A percentile compares a stretch with the other conserved stretches of the same genome.
Evolutionary conservation across 2,888 invertebrate species (phyloP).

Genomic region (Ophion obscuratus): DNA sequence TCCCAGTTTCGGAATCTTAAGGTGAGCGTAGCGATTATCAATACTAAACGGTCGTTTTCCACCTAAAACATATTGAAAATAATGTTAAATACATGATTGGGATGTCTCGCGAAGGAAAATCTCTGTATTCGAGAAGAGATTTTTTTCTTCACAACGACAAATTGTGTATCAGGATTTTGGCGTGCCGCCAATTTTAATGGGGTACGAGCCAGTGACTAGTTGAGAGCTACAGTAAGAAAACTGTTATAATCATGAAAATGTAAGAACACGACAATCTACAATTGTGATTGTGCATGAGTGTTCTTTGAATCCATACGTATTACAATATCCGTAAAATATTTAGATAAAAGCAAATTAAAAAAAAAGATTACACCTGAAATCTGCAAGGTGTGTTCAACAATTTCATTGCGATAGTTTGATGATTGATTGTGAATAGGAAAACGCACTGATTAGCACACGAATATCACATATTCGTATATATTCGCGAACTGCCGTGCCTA

Average conservation of each 20-base stretch:
- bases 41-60: constrained; percentile 64
- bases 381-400: too few relatives aligned
- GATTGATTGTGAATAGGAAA: too few relatives aligned
- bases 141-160: constrained; percentile 2
- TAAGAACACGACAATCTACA: not conserved
- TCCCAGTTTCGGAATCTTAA: constrained; percentile 38
- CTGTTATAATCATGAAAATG: not conserved
- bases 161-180: too few relatives aligned
- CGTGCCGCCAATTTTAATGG: not conserved
- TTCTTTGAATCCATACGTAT: not conserved
- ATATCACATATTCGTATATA: too few relatives aligned
- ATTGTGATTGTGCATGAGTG: not conserved
- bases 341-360: too few relatives aligned
- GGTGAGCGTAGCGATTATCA: constrained; percentile 39
- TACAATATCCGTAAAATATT: too few relatives aligned
- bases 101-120: constrained; percentile 32
- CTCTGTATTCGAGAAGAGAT: constrained; percentile 22
- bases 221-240: not conserved
- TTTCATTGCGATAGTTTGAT: too few relatives aligned
- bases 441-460: too few relatives aligned
- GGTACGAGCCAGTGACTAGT: not conserved
- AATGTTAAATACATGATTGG: constrained; percentile 66
- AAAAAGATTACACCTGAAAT: too few relatives aligned
- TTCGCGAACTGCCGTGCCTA: too few relatives aligned
- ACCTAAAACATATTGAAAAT: constrained; percentile 74